Percentiles rank a stretch among this genome's conserved stretches.
Conservation (phyloP, 2,888 invertebrate genomes). For the Podabrus alpinus region DNA sequence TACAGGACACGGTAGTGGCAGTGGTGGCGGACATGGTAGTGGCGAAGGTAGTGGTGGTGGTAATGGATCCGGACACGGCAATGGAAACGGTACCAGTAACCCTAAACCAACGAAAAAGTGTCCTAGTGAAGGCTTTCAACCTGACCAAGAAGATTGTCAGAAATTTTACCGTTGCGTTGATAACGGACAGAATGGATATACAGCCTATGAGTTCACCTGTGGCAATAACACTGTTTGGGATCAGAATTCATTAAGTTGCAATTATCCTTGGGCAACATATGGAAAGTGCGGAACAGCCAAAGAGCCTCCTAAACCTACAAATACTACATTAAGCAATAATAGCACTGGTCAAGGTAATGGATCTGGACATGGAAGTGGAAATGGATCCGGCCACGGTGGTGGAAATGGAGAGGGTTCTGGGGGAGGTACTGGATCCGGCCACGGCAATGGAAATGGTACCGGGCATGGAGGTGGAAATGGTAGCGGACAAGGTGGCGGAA, state of each 20-base stretch:
- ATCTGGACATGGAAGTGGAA: neutral
- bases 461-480: neutral
- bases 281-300: conserved; percentile 30
- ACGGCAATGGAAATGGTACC: neutral
- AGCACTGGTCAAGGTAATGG: neutral
- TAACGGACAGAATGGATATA: conserved; percentile 63
- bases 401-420: neutral
- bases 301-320: neutral
- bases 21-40: neutral
- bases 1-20: neutral
- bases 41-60: neutral
- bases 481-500: neutral
- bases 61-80: neutral
- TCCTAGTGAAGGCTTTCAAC: conserved; percentile 59
- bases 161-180: conserved; percentile 79
- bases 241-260: conserved; percentile 14
- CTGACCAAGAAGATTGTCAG: conserved; percentile 69
- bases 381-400: neutral
- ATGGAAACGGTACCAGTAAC: neutral
- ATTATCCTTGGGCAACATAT: conserved; percentile 29
- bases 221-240: conserved; percentile 54
- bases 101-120: neutral
- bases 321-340: neutral
- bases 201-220: conserved; percentile 72
- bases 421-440: neutral